These are phyloP conservation scores for Neodiprion virginianus DNA, from an alignment of 1,140 invertebrate genomes.

Conservation along the genomic window DNA sequence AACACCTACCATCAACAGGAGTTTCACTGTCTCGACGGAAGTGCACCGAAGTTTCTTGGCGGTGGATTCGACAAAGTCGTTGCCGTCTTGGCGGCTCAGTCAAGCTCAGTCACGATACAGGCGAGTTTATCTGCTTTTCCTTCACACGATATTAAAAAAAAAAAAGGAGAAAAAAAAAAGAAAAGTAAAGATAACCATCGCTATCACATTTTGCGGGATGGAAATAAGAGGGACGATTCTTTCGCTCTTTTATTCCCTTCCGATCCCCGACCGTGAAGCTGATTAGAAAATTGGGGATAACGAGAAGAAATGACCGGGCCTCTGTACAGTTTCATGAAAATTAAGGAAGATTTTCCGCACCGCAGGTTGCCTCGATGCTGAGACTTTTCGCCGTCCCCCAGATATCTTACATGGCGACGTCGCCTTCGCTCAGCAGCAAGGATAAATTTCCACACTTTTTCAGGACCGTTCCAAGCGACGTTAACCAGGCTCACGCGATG, in stretches of 20 bases:
- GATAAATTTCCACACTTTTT: conserved; percentile 68
- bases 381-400: conserved; percentile 66
- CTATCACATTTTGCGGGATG: too few relatives aligned
- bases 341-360: conserved; percentile 25
- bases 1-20: conserved; percentile 58
- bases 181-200: too few relatives aligned
- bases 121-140: conserved; percentile 35
- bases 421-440: conserved; percentile 65
- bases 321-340: too few relatives aligned
- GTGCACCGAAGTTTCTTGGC: conserved; percentile 52
- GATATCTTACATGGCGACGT: conserved; percentile 69
- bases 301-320: too few relatives aligned
- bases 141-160: too few relatives aligned
- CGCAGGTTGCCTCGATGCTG: conserved; percentile 65
- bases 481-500: conserved; percentile 67
- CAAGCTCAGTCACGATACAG: conserved; percentile 66
- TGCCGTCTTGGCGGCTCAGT: conserved; percentile 65
- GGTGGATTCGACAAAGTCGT: conserved; percentile 62
- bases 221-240: too few relatives aligned
- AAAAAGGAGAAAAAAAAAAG: too few relatives aligned
- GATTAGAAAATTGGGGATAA: too few relatives aligned
- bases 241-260: too few relatives aligned
- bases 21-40: conserved; percentile 60
- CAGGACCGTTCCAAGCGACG: conserved; percentile 68
- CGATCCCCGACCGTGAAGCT: too few relatives aligned